Evolutionary conservation across 2,888 invertebrate species (phyloP).

Genomic region (Acronicta aceris): DNA sequence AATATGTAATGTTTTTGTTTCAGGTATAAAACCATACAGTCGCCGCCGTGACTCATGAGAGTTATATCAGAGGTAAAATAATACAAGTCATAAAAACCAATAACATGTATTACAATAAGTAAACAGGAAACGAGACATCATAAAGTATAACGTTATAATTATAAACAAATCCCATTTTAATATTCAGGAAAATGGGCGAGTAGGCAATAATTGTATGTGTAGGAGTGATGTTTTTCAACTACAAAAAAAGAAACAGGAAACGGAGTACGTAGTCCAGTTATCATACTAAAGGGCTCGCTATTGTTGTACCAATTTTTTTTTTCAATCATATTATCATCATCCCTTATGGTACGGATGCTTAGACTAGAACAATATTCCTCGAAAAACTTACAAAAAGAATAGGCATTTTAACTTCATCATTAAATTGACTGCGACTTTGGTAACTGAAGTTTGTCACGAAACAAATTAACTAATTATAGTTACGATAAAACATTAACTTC

Average conservation of each 20-base stretch:
- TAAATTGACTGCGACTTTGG: slow-evolving; percentile 27
- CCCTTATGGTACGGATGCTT: background rate
- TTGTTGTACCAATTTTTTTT: background rate
- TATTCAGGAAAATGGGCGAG: slow-evolving; percentile 5
- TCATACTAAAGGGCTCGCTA: background rate
- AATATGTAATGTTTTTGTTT: slow-evolving; percentile 34
- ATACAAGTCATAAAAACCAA: slow-evolving; percentile 15
- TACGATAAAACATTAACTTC: background rate
- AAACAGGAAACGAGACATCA: slow-evolving; percentile 37
- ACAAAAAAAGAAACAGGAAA: slow-evolving; percentile 2
- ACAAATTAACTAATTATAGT: background rate
- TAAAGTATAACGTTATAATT: slow-evolving; percentile 5
- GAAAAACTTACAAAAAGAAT: slow-evolving; percentile 1
- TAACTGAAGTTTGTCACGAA: slow-evolving; percentile 23
- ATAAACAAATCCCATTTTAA: slow-evolving; percentile 2
- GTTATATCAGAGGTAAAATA: slow-evolving; percentile 40
- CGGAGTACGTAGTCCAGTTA: too few relatives aligned
- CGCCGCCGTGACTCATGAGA: slow-evolving; percentile 21
- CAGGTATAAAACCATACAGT: slow-evolving; percentile 47
- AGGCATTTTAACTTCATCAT: background rate
- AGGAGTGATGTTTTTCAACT: slow-evolving; percentile 4
- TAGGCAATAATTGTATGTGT: background rate
- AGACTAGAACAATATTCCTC: slow-evolving; percentile 19
- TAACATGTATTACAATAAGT: slow-evolving; percentile 35
- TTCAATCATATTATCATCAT: too few relatives aligned